Conservation (phyloP, 2,113 vertebrate genomes). For the Neolamprologus sp. region DNA sequence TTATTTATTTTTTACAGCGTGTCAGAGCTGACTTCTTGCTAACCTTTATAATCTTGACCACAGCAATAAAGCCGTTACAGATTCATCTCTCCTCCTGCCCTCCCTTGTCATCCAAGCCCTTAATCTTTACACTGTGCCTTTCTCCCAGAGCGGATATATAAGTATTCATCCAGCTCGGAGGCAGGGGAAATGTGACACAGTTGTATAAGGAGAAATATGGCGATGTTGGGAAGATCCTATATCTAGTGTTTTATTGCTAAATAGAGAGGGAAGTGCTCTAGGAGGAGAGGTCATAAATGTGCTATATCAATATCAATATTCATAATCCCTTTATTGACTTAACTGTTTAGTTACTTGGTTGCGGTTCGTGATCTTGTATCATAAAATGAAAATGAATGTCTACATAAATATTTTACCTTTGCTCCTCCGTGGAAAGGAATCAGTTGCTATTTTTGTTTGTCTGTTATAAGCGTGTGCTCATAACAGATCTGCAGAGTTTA, state of each 20-base stretch:
- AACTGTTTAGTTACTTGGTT: slow-evolving; percentile 37
- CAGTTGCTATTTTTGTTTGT: slow-evolving; percentile 12
- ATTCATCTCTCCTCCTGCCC: slow-evolving; percentile 57
- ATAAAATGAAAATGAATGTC: slow-evolving; percentile 20
- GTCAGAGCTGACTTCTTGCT: slow-evolving; percentile 59
- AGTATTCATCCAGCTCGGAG: slow-evolving; percentile 46
- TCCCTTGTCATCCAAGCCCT: slow-evolving; percentile 54
- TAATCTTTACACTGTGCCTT: slow-evolving; percentile 54
- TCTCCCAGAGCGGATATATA: slow-evolving; percentile 47
- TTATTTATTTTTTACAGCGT: slow-evolving; percentile 32
- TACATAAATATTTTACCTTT: background rate
- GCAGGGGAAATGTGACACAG: slow-evolving; percentile 50
- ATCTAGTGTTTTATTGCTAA: slow-evolving; percentile 53
- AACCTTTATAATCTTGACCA: slow-evolving; percentile 66
- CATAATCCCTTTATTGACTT: slow-evolving; percentile 49
- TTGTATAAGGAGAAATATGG: slow-evolving; percentile 62
- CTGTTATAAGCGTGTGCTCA: background rate
- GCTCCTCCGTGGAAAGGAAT: background rate
- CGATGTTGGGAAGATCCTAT: slow-evolving; percentile 48
- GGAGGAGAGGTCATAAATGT: slow-evolving; percentile 46
- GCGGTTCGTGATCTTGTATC: slow-evolving; percentile 18
- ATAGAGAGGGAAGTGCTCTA: slow-evolving; percentile 14
- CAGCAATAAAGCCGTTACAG: slow-evolving; percentile 56
- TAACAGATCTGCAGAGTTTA: background rate
- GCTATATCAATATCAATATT: slow-evolving; percentile 46